Percentiles rank a stretch among this genome's conserved stretches.
These are phyloP conservation scores for Pampus argenteus DNA, from an alignment of 2,797 vertebrate species.

Conservation along the genomic window DNA sequence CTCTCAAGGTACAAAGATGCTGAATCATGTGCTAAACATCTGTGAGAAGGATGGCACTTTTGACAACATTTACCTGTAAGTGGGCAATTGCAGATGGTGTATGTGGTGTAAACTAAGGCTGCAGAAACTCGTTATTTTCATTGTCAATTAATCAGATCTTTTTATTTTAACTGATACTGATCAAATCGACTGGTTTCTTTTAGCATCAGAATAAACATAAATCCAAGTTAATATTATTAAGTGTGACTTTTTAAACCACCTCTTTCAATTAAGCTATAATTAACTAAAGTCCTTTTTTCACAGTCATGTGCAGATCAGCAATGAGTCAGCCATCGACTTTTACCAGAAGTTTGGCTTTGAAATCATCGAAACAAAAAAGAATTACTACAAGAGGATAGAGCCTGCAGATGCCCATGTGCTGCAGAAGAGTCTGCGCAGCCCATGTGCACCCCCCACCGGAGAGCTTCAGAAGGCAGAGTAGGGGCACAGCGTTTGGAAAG, in stretches of 20 bases:
- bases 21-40: conserved; percentile 99
- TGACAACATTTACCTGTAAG: conserved; percentile 99
- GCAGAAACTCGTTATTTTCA: not conserved
- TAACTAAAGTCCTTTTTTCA: conserved; percentile 19
- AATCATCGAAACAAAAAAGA: conserved; percentile 99
- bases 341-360: conserved; percentile 99
- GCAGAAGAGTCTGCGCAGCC: conserved; percentile 97
- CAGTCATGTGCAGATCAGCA: conserved; percentile 99
- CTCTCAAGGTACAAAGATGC: conserved; percentile 96
- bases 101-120: not conserved
- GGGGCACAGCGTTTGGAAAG: conserved; percentile 77
- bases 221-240: not conserved
- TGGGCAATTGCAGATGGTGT: conserved; percentile 51
- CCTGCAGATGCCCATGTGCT: conserved; percentile 98
- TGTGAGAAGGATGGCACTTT: conserved; percentile 99
- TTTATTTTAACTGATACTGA: not conserved
- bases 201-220: not conserved
- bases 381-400: conserved; percentile 99
- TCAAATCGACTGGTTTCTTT: not conserved
- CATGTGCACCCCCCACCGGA: conserved; percentile 90
- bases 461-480: conserved; percentile 96
- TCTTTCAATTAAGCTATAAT: not conserved
- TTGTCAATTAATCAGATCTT: not conserved
- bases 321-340: conserved; percentile 99
- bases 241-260: not conserved